Evolutionary conservation across 2,888 invertebrate genomes (phyloP), one percentile per base, ranked within the genome.

Genomic region (Tipula vernalis): DNA sequence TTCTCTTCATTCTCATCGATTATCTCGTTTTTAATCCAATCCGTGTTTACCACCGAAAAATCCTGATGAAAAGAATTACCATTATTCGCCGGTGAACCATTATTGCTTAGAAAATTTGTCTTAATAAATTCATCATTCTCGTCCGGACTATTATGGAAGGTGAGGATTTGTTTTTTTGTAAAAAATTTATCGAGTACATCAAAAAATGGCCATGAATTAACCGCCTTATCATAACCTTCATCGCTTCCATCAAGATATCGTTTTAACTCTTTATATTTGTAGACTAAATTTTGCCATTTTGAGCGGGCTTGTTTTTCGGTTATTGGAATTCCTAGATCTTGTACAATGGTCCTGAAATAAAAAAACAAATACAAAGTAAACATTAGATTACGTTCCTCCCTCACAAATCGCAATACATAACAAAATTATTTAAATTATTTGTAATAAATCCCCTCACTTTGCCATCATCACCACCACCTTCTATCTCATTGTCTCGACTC

Each of bases 111-210:
- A 15, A 84, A 84, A 39, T 84, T 84, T 39, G 84, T 84, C 10
- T 84, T 84, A 15, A 84, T 84, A 39, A 84, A 84, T 84, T 84
- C 84, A 84, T 84, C 84, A 13, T 84, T 84, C n/a, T 84, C 84
- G 5, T 84, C 84, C 15, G 84, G n/a, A 39, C 41, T 84, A n/a
- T 84, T 84, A 39, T 84, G 84, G 13, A 84, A 84, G 15, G 84
- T n/a, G 13, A 84, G 39, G n/a, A 84, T 84, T 84, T 84, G 84
- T 84, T 84, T 84, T 39, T 84, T 84, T 0, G 84, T 84, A 84
- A 84, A 84, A 84, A 84, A 84, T 39, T 84, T 84, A 39, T 84
- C 84, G n/a, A 84, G 41, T 39, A 84, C 13, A 39, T 84, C 84
- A 41, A 84, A 84, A 84, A 84, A 84, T 84, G 84, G 84, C 84